phyloP scores from a whole-genome alignment of 2,888 invertebrate genomes.

The Scaptodrosophila latifasciaeformis region DNA sequence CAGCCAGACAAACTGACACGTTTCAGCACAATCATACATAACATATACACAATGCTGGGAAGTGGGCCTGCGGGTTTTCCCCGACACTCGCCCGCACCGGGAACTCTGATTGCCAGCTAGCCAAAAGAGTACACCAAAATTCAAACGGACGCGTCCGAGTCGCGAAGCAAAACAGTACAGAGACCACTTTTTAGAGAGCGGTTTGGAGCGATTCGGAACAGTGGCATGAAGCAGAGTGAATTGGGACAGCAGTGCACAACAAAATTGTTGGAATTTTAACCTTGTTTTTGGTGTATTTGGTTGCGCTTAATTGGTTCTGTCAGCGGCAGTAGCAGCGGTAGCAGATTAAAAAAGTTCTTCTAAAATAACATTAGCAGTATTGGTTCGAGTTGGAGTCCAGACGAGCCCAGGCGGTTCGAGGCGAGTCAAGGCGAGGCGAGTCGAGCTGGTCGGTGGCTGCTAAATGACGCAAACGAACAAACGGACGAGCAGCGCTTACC shows the following conservation, averaged over 20 bases:
- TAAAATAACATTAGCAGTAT: constrained; percentile 61
- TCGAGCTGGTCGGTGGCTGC: neutral
- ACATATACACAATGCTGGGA: neutral
- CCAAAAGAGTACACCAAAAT: neutral
- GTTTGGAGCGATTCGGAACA: neutral
- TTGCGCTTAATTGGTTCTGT: constrained; percentile 69
- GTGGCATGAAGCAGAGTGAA: constrained; percentile 30
- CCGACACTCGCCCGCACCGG: neutral
- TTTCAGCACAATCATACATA: constrained; percentile 20
- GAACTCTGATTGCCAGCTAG: neutral
- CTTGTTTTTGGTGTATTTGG: constrained; percentile 58
- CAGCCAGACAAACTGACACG: constrained; percentile 13
- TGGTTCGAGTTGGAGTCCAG: neutral
- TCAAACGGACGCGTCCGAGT: constrained; percentile 3
- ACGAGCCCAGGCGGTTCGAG: neutral
- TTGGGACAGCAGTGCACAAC: constrained; percentile 53
- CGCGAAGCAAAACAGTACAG: constrained; percentile 15
- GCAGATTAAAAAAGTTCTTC: constrained; percentile 66
- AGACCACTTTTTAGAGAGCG: neutral
- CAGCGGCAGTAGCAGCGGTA: constrained; percentile 48
- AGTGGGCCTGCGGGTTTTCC: neutral
- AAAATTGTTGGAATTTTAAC: constrained; percentile 67
- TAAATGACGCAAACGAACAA: constrained; percentile 2
- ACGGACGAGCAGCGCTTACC: constrained; percentile 11
- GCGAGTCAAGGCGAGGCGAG: too few relatives aligned